Conservation (phyloP, 2,797 vertebrate genomes). For the Dendrocincla fuliginosa region DNA sequence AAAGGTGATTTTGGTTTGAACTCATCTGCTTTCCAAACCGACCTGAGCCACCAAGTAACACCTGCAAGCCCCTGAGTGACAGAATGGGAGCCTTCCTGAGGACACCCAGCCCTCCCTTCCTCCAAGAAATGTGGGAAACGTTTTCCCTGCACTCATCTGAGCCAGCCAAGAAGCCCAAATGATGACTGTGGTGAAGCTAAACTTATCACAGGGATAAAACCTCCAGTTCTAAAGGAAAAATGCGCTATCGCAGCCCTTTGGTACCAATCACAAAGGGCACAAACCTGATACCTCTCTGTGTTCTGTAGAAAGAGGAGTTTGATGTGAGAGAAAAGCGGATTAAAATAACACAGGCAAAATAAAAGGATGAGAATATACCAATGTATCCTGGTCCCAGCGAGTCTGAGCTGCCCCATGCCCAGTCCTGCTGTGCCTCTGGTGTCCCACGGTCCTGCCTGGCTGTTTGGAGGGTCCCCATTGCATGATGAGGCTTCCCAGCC, state of each 20-base stretch:
- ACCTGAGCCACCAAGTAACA: not conserved
- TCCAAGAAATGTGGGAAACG: not conserved
- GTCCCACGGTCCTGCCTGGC: fast-evolving
- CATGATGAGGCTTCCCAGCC: fast-evolving
- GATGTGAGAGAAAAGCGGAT: constrained; percentile 33
- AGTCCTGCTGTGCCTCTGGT: not conserved
- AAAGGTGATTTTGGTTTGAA: not conserved
- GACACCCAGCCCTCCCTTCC: not conserved
- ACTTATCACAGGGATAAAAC: not conserved
- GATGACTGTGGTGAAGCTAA: not conserved
- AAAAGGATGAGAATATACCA: not conserved
- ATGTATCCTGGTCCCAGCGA: not conserved
- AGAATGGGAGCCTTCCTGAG: not conserved
- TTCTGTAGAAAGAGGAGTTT: not conserved
- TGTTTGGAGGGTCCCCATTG: not conserved
- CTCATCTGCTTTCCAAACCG: not conserved
- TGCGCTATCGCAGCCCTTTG: not conserved
- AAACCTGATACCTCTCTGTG: not conserved
- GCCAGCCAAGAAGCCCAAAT: not conserved
- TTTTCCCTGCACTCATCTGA: not conserved
- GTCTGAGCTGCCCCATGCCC: fast-evolving
- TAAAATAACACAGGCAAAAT: not conserved
- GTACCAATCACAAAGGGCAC: constrained; percentile 4
- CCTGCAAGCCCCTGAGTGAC: fast-evolving
- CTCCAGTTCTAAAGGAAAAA: not conserved